Base-by-base conservation (phyloP, 2,888 invertebrate genomes). In the Cerceris rybyensis region DNA sequence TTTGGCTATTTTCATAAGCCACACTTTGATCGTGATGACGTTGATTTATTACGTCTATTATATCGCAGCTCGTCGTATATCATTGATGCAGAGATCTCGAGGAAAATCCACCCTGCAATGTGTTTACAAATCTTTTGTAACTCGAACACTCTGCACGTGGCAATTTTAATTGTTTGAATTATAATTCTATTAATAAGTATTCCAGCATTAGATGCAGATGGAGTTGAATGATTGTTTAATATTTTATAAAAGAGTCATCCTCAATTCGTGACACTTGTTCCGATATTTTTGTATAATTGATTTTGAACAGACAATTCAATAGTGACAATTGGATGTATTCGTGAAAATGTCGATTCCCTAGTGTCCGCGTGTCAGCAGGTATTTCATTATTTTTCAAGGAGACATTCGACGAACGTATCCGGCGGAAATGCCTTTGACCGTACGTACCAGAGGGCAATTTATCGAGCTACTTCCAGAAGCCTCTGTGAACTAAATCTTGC, bases 401-500 rank as follows among this genome's bases (percentile, higher is more conserved):
- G 59, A 64, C 69, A 57, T 57, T 58, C 43, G 55, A 67, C 68
- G 57, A 60, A 66, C 17, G 66, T 69, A 50, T 41, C 59, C 50
- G 39, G 78, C 49, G 55, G 50, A 59, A 79, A 71, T 70, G 73
- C 42, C 72, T 83, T 81, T 78, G 70, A 81, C 79, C 70, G 78
- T 75, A 60, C 49, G 61, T 73, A 49, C 50, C 28, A 28, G 52
- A 50, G 16, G 70, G 16, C 69, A 64, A 84, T 82, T 85, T 84
- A 83, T 83, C 60, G 74, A 74, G 68, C 72, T 52, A 70, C 79
- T 80, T 55, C 64, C 70, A 59, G 66, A 66, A 73, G 74, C 66
- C 59, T 65, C 42, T 52, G 64, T 64, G 74, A 75, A 76, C 76
- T 76, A 82, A 84, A 80, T 85, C 77, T 82, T 70, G 77, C 75